A percentile compares a stretch with the other conserved stretches of the same genome.
These are phyloP conservation scores for Tenualosa thibaudeaui DNA, from an alignment of 2,797 vertebrate species.

Conservation along the genomic window DNA sequence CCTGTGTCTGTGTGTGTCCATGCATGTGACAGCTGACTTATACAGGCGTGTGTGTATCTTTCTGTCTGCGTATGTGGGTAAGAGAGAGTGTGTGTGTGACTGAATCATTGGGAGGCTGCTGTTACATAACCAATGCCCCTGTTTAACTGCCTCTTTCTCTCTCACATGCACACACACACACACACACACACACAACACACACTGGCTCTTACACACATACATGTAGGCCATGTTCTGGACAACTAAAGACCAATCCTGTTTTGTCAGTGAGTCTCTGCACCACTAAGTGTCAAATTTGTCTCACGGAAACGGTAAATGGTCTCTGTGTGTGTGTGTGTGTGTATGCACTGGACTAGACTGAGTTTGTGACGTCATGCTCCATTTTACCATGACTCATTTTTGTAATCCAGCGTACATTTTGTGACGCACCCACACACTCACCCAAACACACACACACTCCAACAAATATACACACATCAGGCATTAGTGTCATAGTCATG, in stretches of 20 bases:
- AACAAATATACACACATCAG: background rate
- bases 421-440: background rate
- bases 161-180: background rate
- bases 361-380: slow-evolving; percentile 1
- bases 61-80: no score
- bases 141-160: no score
- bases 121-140: background rate
- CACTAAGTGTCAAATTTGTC: slow-evolving; percentile 11
- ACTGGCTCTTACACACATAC: background rate
- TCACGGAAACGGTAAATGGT: background rate
- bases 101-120: background rate
- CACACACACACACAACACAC: no score
- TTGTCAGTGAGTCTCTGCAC: background rate
- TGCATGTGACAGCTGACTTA: background rate
- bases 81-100: background rate
- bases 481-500: slow-evolving; percentile 9
- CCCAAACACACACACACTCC: background rate
- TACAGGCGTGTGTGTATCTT: no score
- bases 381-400: background rate
- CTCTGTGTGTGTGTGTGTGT: background rate
- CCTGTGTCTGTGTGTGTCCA: background rate
- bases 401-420: slow-evolving; percentile 2
- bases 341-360: background rate
- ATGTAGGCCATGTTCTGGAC: background rate
- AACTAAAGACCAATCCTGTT: background rate